These are phyloP conservation scores for Baronia brevicornis DNA, from an alignment of 2,888 invertebrate species.

Conservation along the genomic window DNA sequence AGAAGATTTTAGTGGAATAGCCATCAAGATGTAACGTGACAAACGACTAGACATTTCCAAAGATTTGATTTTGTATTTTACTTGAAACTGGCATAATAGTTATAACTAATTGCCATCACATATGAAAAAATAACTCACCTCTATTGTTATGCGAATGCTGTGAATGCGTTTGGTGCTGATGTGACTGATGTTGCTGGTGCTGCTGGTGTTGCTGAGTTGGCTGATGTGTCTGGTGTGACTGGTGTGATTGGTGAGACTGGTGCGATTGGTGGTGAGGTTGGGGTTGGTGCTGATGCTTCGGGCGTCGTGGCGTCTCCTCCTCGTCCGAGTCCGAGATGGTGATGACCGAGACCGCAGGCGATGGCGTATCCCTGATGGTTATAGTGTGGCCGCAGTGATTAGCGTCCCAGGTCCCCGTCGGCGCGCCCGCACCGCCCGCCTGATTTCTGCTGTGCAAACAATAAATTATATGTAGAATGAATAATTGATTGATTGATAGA, in stretches of 20 bases:
- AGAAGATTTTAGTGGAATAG: too few relatives aligned
- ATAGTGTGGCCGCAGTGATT: constrained; percentile 84
- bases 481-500: too few relatives aligned
- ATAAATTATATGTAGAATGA: too few relatives aligned
- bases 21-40: neutral
- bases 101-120: too few relatives aligned
- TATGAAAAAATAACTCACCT: constrained; percentile 23
- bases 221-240: constrained; percentile 26
- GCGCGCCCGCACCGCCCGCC: constrained; percentile 24
- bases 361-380: constrained; percentile 96
- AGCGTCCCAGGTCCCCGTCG: constrained; percentile 23
- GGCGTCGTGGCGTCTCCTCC: constrained; percentile 65
- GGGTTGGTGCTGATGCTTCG: constrained; percentile 17
- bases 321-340: constrained; percentile 97
- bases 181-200: constrained; percentile 24
- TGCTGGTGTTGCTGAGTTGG: constrained; percentile 25
- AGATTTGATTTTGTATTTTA: neutral
- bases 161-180: constrained; percentile 17
- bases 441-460: too few relatives aligned
- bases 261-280: constrained; percentile 30
- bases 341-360: constrained; percentile 95
- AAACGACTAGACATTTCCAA: neutral
- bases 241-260: constrained; percentile 20
- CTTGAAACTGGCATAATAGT: too few relatives aligned
- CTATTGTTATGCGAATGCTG: constrained; percentile 34